Evolutionary conservation across 2,113 vertebrate species (phyloP), one percentile per base, ranked within the genome.

Genomic region (Hyaena hyaena): DNA sequence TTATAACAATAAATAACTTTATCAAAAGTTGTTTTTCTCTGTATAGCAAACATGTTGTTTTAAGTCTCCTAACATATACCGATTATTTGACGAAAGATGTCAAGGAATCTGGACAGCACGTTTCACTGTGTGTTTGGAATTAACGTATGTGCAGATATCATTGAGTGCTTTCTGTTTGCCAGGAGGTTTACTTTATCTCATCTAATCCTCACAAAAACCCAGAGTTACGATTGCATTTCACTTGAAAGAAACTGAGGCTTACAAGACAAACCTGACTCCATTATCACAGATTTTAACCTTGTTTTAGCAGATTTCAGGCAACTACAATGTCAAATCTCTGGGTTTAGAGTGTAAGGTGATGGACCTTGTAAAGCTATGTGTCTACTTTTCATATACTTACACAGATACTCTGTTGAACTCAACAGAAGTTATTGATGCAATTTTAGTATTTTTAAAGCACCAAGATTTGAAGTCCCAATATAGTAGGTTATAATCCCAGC

Each of bases 371-470:
- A 71, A 90, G 5, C 6, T 45, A 82, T 12, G 79, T 53, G 28
- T 5, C 45, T 66, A 5, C 2, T 76, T 5, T 48, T 71, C 28
- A 33, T 43, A 5, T 80, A 26, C 73, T 79, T 48, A 43, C 66
- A 50, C 19, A 92, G 50, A 31, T 35, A 17, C 2, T 65, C 7
- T 83, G 31, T 39, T 90, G 63, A 81, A 28, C 58, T 61, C 33
- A 77, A 35, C 7, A 69, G 35, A 69, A 87, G 5, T 74, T 74
- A 88, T 35, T 12, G 12, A 35, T 23, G 43, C 10, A 74, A 53
- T 87, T 95, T 85, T 69, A 53, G 33, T 69, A 93, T 95, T 90
- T 85, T 86, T 76, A 76, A 92, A 68, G 50, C 4, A 69, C 39
- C 17, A 63, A 10, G 43, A 63, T 80, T 77, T 31, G 1, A 96